Evolutionary conservation across 1,140 invertebrate species (phyloP), one percentile per base, ranked within the genome.

Genomic region (Theocolax elegans): DNA sequence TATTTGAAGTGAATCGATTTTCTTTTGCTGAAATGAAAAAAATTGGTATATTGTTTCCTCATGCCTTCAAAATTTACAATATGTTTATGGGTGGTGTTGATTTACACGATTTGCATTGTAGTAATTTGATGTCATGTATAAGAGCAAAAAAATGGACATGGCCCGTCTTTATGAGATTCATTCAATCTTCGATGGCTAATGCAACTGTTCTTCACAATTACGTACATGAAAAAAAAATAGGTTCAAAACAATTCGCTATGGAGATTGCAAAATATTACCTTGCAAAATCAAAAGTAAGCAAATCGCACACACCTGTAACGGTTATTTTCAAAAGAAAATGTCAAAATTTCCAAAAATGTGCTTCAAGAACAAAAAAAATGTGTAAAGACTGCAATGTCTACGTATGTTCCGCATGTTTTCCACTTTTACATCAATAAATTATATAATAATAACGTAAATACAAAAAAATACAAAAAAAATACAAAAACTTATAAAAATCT

Each of bases 1-100:
- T n/a, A n/a, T n/a, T n/a, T n/a, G n/a, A n/a, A n/a, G n/a, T n/a
- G n/a, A n/a, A n/a, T n/a, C n/a, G n/a, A n/a, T n/a, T n/a, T n/a
- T n/a, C n/a, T n/a, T n/a, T n/a, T n/a, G n/a, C n/a, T n/a, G 44
- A 48, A 48, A 48, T 48, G 44, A n/a, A 48, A 48, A 4, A n/a
- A n/a, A 48, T 48, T 48, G 44, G 13, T n/a, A 19, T 48, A 48
- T n/a, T 4, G 42, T 19, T 42, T 60, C 35, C 35, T 17, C 35
- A 60, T 44, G 58, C 58, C 31, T 23, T 48, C 19, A 48, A 48
- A 48, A 48, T 48, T 15, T 48, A n/a, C n/a, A 42, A 38, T 13
- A 19, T 29, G 27, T 60, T 60, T 42, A 42, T 70, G 67, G 67
- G 67, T 63, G 13, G n/a, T n/a, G n/a, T n/a, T n/a, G n/a, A n/a